A percentile compares a stretch with the other conserved stretches of the same genome.
These are phyloP conservation scores for Anguilla japonica DNA, from an alignment of 2,113 vertebrate genomes.

Conservation along the genomic window DNA sequence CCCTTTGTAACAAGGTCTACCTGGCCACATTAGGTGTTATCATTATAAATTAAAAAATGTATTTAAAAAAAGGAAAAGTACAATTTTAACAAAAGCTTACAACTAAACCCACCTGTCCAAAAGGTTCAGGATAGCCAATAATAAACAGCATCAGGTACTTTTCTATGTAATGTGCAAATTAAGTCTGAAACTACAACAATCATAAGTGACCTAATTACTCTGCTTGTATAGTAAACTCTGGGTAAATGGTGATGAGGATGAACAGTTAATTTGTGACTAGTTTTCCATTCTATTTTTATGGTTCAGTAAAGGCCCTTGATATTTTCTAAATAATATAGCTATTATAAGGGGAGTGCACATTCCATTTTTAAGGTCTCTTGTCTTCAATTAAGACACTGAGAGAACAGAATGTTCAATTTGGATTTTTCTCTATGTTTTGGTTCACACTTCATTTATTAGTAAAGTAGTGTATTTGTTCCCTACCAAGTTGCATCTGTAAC, in stretches of 20 bases:
- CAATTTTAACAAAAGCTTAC: not conserved
- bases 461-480: constrained; percentile 41
- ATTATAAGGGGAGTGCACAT: constrained; percentile 40
- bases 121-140: not conserved
- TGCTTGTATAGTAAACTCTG: not conserved
- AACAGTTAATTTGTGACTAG: not conserved
- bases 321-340: constrained; percentile 21
- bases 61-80: not conserved
- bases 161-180: not conserved
- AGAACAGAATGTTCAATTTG: constrained; percentile 10
- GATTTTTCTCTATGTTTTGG: constrained; percentile 18
- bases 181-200: not conserved
- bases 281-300: not conserved
- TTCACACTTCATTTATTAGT: constrained; percentile 43
- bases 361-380: not conserved
- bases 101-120: not conserved
- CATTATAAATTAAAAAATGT: not conserved
- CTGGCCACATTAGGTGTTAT: not conserved
- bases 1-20: not conserved
- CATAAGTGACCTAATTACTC: not conserved
- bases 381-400: constrained; percentile 11
- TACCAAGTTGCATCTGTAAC: constrained; percentile 42
- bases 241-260: not conserved
- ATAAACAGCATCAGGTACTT: not conserved
- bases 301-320: not conserved